Evolutionary conservation across 2,888 invertebrate genomes (phyloP).

Genomic region (Aporophyla nigra): DNA sequence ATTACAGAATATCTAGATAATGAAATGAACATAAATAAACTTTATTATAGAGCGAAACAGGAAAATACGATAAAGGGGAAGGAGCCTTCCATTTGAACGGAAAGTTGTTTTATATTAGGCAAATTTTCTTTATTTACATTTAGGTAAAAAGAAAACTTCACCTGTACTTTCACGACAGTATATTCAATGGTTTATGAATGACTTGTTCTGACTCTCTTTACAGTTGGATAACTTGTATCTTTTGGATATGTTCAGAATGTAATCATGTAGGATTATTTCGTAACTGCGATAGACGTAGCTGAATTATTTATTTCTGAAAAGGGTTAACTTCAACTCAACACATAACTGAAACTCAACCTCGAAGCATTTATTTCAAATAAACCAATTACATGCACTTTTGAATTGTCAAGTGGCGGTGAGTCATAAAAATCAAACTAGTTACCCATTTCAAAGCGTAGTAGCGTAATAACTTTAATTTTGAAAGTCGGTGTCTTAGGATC

Average conservation of each 20-base stretch:
- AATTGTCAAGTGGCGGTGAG: too few species aligned
- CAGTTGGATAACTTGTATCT: conserved; percentile 10
- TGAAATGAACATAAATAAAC: conserved; percentile 77
- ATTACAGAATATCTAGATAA: conserved; percentile 69
- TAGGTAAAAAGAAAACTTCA: conserved; percentile 75
- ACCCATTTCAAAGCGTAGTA: too few species aligned
- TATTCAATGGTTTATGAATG: conserved; percentile 69
- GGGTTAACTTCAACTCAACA: too few species aligned
- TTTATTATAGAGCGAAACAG: conserved; percentile 74
- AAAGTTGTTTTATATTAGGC: conserved; percentile 78
- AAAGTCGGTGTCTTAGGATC: too few species aligned
- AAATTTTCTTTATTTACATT: conserved; percentile 80
- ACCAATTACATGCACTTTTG: too few species aligned
- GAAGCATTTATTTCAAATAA: too few species aligned
- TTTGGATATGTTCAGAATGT: background rate
- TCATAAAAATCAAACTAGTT: too few species aligned
- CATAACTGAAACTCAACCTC: too few species aligned
- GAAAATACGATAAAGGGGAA: conserved; percentile 78
- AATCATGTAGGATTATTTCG: background rate
- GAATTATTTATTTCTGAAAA: too few species aligned
- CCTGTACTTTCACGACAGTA: conserved; percentile 69
- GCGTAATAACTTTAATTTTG: too few species aligned
- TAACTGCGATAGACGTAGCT: background rate
- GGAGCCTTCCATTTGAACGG: conserved; percentile 76
- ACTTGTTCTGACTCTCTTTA: conserved; percentile 36